These are phyloP conservation scores for Bombus vancouverensis DNA, from an alignment of 1,140 invertebrate genomes.

Conservation along the genomic window DNA sequence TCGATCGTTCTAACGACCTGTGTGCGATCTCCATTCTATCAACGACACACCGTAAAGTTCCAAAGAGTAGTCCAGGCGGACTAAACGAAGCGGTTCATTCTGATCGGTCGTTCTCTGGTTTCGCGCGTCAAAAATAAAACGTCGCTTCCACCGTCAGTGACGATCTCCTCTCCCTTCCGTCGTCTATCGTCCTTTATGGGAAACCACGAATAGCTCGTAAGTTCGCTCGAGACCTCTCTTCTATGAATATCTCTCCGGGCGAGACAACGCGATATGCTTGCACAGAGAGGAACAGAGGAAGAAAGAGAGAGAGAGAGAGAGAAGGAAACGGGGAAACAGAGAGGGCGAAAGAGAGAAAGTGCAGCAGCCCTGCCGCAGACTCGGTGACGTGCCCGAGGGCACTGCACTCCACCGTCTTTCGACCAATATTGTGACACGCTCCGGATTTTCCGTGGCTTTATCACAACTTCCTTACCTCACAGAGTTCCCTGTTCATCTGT, in stretches of 20 bases:
- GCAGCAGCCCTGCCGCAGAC: slow-evolving; percentile 30
- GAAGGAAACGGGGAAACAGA: neutral
- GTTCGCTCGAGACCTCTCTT: slow-evolving; percentile 70
- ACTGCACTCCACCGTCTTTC: slow-evolving; percentile 63
- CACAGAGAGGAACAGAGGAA: neutral
- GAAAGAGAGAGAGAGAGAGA: neutral
- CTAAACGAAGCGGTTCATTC: slow-evolving; percentile 32
- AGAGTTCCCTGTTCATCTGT: neutral
- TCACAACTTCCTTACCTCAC: neutral
- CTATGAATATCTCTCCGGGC: slow-evolving; percentile 74
- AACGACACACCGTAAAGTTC: neutral
- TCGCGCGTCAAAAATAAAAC: slow-evolving; percentile 71
- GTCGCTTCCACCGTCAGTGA: slow-evolving; percentile 43
- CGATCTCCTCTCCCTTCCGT: slow-evolving; percentile 1
- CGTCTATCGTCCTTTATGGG: slow-evolving; percentile 65
- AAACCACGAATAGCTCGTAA: slow-evolving; percentile 74
- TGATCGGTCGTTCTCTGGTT: slow-evolving; percentile 51
- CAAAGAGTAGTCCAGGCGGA: neutral
- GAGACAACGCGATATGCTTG: slow-evolving; percentile 47
- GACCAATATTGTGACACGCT: slow-evolving; percentile 41
- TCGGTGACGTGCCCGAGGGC: slow-evolving; percentile 60
- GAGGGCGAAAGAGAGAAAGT: neutral
- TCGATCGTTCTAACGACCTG: neutral
- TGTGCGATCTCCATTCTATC: neutral
- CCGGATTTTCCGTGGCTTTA: slow-evolving; percentile 25